phyloP scores from a whole-genome alignment of 2,888 invertebrate species.

The Slavum lentiscoides region DNA sequence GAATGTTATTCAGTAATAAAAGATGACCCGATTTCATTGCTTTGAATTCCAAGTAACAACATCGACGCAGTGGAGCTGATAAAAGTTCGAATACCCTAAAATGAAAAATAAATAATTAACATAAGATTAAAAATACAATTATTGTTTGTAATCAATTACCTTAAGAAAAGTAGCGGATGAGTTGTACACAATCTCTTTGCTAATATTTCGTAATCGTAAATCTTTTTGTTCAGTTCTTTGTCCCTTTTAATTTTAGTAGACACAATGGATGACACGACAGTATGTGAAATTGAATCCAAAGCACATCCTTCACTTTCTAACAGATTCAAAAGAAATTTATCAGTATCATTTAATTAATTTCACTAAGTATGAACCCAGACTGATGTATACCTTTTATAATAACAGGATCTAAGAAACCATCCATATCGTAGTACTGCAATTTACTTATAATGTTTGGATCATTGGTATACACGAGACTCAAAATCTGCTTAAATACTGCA shows the following conservation, averaged over 20 bases:
- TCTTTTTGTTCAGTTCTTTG: constrained; percentile 44
- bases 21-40: constrained; percentile 50
- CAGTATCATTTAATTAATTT: not conserved
- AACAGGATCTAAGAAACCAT: constrained; percentile 42
- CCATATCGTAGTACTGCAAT: constrained; percentile 46
- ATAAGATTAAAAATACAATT: not conserved
- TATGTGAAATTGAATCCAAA: constrained; percentile 50
- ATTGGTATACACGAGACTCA: constrained; percentile 42
- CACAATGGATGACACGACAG: constrained; percentile 44
- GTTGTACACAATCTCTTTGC: constrained; percentile 45
- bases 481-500: constrained; percentile 43
- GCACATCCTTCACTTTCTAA: constrained; percentile 47
- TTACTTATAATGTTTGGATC: constrained; percentile 48
- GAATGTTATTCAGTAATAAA: constrained; percentile 44
- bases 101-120: constrained; percentile 17
- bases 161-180: constrained; percentile 41
- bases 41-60: constrained; percentile 48
- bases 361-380: not conserved
- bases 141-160: constrained; percentile 11
- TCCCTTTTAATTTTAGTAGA: constrained; percentile 49
- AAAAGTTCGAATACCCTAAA: constrained; percentile 46
- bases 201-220: constrained; percentile 48
- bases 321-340: not conserved
- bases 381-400: constrained; percentile 42
- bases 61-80: constrained; percentile 43